Conservation (phyloP, 2,797 vertebrate genomes). For the Mionectes olivaceus region DNA sequence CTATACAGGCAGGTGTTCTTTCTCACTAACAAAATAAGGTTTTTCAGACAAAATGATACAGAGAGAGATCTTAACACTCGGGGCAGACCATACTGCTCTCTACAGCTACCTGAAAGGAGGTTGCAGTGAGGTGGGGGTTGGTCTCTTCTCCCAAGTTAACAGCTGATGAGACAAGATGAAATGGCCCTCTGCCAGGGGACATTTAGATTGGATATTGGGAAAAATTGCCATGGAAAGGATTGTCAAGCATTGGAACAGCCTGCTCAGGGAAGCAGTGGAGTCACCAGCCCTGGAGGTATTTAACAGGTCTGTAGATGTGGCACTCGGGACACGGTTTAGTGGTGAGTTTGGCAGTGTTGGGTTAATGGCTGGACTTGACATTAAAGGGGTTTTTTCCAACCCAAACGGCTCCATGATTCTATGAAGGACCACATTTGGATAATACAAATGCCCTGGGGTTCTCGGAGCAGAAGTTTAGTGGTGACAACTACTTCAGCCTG, state of each 20-base stretch:
- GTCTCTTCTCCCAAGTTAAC: neutral
- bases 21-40: neutral
- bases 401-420: fast-evolving
- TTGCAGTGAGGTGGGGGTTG: neutral
- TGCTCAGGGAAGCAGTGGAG: neutral
- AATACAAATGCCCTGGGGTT: neutral
- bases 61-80: neutral
- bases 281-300: neutral
- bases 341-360: neutral
- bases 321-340: neutral
- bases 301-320: neutral
- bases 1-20: neutral
- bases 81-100: fast-evolving
- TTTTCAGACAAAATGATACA: neutral
- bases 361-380: neutral
- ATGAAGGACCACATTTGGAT: neutral
- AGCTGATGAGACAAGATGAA: neutral
- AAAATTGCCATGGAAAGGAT: neutral
- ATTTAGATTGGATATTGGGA: neutral
- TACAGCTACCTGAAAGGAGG: neutral
- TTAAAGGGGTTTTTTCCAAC: neutral
- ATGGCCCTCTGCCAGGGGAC: neutral
- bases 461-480: neutral
- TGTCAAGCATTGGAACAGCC: neutral
- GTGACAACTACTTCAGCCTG: neutral